Evolutionary conservation across 2,797 vertebrate genomes (phyloP).

Genomic region (Microctenopoma steveboyesi): DNA sequence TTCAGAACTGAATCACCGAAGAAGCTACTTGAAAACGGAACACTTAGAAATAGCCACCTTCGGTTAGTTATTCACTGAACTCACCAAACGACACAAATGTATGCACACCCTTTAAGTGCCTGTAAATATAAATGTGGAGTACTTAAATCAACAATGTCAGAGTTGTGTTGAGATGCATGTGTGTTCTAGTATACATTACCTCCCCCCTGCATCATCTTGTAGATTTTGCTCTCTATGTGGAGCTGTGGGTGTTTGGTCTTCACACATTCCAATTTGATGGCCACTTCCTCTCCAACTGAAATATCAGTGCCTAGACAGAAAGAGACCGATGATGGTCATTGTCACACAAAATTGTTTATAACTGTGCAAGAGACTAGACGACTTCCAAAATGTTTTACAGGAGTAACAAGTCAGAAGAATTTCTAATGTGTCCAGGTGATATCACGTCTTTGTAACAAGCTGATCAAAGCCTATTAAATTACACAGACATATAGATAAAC

Average conservation of each 20-base stretch:
- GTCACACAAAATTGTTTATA: no score
- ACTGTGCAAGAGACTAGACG: neutral
- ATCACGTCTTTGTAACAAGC: no score
- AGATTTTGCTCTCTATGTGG: constrained; percentile 87
- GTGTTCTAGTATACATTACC: constrained; percentile 55
- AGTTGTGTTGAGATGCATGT: neutral
- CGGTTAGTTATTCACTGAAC: neutral
- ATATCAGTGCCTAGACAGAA: constrained; percentile 80
- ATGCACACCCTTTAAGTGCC: neutral
- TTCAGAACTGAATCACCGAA: no score
- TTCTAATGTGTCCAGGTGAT: no score
- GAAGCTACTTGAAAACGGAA: no score
- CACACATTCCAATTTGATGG: constrained; percentile 86
- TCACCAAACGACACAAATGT: neutral
- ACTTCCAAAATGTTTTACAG: neutral
- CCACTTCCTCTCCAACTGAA: constrained; percentile 83
- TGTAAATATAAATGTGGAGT: neutral
- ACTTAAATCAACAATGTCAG: neutral
- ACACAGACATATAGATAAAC: no score
- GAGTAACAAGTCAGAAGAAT: neutral
- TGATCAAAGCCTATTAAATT: no score
- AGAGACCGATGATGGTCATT: constrained; percentile 6
- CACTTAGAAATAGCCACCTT: neutral
- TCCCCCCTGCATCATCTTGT: constrained; percentile 88
- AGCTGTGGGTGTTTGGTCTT: constrained; percentile 86